Base-by-base conservation (phyloP, 2,888 invertebrate species). In the Drosophila anomelani region DNA sequence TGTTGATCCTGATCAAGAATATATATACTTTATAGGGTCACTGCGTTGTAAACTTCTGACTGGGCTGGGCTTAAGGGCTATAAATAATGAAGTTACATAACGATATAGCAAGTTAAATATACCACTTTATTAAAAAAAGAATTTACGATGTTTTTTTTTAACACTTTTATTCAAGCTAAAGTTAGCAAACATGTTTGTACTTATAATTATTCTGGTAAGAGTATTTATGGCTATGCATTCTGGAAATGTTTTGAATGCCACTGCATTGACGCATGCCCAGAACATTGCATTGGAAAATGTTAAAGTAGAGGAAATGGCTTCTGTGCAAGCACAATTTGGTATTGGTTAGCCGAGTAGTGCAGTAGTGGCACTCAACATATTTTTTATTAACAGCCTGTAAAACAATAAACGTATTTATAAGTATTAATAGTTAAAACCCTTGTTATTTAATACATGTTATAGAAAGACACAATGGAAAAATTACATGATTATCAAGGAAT, bases 401-500 rank as follows among this genome's bases (percentile, higher is more conserved):
- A 70, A 61, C 78, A 78, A 57, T 81, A 67, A 54, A 58, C 47
- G 39, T 39, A 39, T 46, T 38, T 53, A 47, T 34, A 29, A 39
- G 47, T 53, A 57, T 64, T n/a, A 3, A 32, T 20, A 26, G 9
- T 15, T 38, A 34, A n/a, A 9, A 9, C 15, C 4, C 4, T 20
- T 34, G 9, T 20, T 51, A 39, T 3, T 12, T 12, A 1, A 17
- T 12, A 46, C 7, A 26, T n/a, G 9, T 43, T 3, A 1, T 10
- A 12, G 1, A 8, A 56, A 23, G 7, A 4, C 15, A 34, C 20
- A 7, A 95, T 95, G 88, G 96, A 97, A 79, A 97, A 97, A 91
- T 92, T 97, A 60, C 94, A 96, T 86, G 96, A 96, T 81, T 97
- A 97, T 91, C 95, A 96, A 90, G 97, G 97, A 0, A 92, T 95